phyloP scores from a whole-genome alignment of 1,140 invertebrate genomes.

The Amphibalanus amphitrite region DNA sequence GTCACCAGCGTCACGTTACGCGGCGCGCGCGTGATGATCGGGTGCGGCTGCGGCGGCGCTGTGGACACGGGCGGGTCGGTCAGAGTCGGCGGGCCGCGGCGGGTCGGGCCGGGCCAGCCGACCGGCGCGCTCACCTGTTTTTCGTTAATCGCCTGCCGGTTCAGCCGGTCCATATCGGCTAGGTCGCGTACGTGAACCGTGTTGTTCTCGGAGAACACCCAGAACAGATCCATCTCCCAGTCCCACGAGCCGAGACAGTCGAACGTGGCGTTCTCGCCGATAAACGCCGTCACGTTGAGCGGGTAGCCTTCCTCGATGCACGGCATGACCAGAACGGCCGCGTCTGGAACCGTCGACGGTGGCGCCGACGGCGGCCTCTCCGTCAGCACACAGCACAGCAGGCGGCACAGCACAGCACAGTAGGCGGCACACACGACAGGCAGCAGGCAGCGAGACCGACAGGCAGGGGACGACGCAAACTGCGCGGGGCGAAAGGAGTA shows the following conservation, averaged over 20 bases:
- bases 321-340: slow-evolving; percentile 3
- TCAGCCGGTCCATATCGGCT: neutral
- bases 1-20: slow-evolving; percentile 16
- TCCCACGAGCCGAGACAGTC: slow-evolving; percentile 3
- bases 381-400: neutral
- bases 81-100: neutral
- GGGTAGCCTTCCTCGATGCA: neutral
- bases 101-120: neutral
- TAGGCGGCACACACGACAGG: too few relatives aligned
- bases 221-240: slow-evolving; percentile 6
- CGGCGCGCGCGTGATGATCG: slow-evolving; percentile 17
- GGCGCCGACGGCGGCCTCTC: slow-evolving; percentile 5
- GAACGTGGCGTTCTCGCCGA: slow-evolving; percentile 6
- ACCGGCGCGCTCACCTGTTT: neutral
- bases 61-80: slow-evolving; percentile 6
- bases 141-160: neutral
- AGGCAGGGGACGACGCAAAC: neutral
- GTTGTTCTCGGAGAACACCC: slow-evolving; percentile 3
- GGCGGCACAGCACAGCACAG: slow-evolving; percentile 6
- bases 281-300: slow-evolving; percentile 4
- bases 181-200: neutral
- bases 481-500: too few relatives aligned
- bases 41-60: slow-evolving; percentile 15
- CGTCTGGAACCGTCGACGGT: neutral
- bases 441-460: neutral